A percentile compares a stretch with the other conserved stretches of the same genome.
Conservation (phyloP, 2,113 vertebrate species). For the Osmerus mordax region DNA sequence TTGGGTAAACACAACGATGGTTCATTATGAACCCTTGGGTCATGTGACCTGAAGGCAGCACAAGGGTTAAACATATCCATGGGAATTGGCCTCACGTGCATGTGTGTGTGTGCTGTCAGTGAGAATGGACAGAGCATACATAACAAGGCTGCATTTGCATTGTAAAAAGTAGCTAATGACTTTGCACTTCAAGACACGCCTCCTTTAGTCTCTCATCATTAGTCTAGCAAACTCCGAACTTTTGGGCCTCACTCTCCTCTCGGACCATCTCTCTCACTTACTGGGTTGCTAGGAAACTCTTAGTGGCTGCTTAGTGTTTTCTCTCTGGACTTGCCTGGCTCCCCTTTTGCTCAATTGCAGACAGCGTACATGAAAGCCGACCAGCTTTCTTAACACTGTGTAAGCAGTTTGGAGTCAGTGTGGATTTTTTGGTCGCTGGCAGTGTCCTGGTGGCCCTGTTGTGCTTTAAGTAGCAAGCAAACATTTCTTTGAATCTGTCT, state of each 20-base stretch:
- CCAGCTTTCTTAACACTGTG: slow-evolving; percentile 40
- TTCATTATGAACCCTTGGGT: too few relatives aligned
- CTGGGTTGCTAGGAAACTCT: slow-evolving; percentile 67
- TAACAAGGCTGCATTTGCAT: not conserved
- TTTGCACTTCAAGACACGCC: not conserved
- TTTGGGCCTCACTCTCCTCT: slow-evolving; percentile 38
- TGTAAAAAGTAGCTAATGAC: not conserved
- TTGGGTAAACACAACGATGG: too few relatives aligned
- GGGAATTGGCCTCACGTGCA: not conserved
- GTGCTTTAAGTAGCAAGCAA: slow-evolving; percentile 45
- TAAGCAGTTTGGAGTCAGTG: slow-evolving; percentile 39
- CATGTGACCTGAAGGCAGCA: too few relatives aligned
- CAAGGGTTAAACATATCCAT: slow-evolving; percentile 8
- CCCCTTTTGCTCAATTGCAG: slow-evolving; percentile 49
- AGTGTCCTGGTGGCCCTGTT: slow-evolving; percentile 60
- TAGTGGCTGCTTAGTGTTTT: slow-evolving; percentile 42
- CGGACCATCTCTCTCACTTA: slow-evolving; percentile 21
- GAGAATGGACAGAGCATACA: not conserved
- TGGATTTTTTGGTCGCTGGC: slow-evolving; percentile 43
- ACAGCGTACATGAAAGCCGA: slow-evolving; percentile 41
- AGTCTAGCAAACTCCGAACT: slow-evolving; percentile 20
- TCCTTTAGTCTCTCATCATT: slow-evolving; percentile 2
- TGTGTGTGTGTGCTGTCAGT: not conserved
- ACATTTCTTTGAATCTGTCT: slow-evolving; percentile 38
- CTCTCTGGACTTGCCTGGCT: slow-evolving; percentile 34